phyloP scores from a whole-genome alignment of 2,888 invertebrate genomes.

The Napeogenes inachia region DNA sequence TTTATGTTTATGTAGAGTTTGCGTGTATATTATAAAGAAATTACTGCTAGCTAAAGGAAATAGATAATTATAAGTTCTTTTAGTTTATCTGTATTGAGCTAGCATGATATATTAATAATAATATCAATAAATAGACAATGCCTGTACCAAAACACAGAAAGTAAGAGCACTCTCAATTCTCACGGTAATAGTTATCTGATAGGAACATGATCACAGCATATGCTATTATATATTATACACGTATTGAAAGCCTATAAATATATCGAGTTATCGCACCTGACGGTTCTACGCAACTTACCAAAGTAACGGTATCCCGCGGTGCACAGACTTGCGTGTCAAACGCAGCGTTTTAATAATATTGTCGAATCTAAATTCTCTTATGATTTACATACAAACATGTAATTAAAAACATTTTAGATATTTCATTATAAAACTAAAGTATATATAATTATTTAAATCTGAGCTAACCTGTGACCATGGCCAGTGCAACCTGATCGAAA shows the following conservation, averaged over 20 bases:
- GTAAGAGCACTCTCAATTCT: constrained; percentile 5
- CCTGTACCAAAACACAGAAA: background rate
- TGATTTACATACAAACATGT: too few species aligned
- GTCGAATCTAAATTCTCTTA: background rate
- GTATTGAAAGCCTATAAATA: constrained; percentile 50
- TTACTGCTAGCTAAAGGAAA: too few species aligned
- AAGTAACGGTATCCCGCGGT: constrained; percentile 46
- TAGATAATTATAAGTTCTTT: too few species aligned
- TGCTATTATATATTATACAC: constrained; percentile 42
- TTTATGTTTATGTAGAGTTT: background rate
- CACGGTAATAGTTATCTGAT: constrained; percentile 9
- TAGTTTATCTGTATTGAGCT: too few species aligned
- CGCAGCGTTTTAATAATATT: constrained; percentile 25
- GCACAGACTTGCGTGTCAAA: constrained; percentile 36
- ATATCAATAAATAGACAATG: too few species aligned
- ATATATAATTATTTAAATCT: too few species aligned
- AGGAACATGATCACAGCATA: constrained; percentile 7
- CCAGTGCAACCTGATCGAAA: too few species aligned
- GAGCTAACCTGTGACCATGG: too few species aligned
- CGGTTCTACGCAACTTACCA: constrained; percentile 58
- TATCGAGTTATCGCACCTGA: constrained; percentile 50
- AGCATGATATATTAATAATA: too few species aligned
- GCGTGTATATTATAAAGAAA: background rate
- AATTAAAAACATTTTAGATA: too few species aligned
- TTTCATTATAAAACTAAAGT: too few species aligned